phyloP scores from a whole-genome alignment of 2,888 invertebrate species.

The Torymus texanus region DNA sequence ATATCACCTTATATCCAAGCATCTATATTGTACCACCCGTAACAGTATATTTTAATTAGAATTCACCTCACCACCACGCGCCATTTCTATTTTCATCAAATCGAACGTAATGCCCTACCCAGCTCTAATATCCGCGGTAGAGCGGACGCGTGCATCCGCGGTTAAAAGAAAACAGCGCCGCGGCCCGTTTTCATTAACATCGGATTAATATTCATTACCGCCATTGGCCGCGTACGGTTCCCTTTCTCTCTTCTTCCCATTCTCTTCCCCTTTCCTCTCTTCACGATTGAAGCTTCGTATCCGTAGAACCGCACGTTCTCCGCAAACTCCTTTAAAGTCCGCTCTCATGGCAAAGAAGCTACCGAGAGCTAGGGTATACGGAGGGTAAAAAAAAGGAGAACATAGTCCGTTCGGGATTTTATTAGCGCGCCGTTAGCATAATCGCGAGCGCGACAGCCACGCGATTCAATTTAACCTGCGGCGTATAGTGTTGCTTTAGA shows the following conservation, averaged over 20 bases:
- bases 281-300: slow-evolving; percentile 43
- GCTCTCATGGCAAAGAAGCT: not conserved
- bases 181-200: slow-evolving; percentile 49
- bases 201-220: slow-evolving; percentile 59
- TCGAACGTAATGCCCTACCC: not conserved
- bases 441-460: slow-evolving; percentile 55
- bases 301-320: not conserved
- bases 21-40: too few species aligned
- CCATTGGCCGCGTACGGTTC: not conserved
- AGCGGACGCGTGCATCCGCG: not conserved
- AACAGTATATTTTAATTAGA: too few species aligned
- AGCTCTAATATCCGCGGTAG: not conserved
- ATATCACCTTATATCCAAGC: too few species aligned
- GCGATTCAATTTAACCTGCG: slow-evolving; percentile 64
- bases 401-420: slow-evolving; percentile 60
- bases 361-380: not conserved
- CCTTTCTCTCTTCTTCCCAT: too few species aligned
- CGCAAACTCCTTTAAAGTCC: slow-evolving; percentile 4
- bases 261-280: not conserved
- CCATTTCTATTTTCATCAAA: not conserved
- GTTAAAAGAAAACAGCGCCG: slow-evolving; percentile 35
- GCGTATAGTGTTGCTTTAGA: slow-evolving; percentile 49
- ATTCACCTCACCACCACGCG: too few species aligned
- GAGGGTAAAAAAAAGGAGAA: slow-evolving; percentile 31
- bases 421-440: slow-evolving; percentile 65